These are phyloP conservation scores for Ethmia dodecea DNA, from an alignment of 2,888 invertebrate species.

Conservation along the genomic window DNA sequence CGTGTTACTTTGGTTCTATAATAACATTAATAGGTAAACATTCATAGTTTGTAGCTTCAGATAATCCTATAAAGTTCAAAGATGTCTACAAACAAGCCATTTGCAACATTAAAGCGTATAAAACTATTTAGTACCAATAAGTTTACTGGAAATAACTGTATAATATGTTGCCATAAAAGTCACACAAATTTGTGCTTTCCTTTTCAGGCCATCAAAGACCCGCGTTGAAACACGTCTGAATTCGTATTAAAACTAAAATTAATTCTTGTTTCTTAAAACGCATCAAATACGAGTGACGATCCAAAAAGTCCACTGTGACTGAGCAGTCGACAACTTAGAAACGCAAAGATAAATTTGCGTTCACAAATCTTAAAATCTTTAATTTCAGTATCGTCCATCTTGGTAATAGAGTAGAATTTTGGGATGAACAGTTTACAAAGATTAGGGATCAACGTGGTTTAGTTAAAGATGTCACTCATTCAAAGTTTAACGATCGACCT, in stretches of 20 bases:
- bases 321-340: constrained; percentile 59
- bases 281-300: constrained; percentile 63
- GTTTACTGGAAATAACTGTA: no score
- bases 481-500: constrained; percentile 72
- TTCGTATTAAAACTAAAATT: constrained; percentile 62
- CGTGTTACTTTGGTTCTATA: no score
- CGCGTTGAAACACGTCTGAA: constrained; percentile 40
- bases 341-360: constrained; percentile 29
- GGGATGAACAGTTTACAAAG: constrained; percentile 9
- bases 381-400: neutral
- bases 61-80: no score
- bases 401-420: neutral
- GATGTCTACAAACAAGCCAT: no score
- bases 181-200: constrained; percentile 35
- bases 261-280: constrained; percentile 62
- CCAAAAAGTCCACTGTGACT: constrained; percentile 61
- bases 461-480: constrained; percentile 71
- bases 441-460: constrained; percentile 31
- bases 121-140: no score
- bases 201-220: constrained; percentile 31
- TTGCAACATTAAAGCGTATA: no score
- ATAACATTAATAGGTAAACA: no score
- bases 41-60: no score
- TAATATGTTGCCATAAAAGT: constrained; percentile 28
- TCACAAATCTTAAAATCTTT: neutral